Percentiles rank a stretch among this genome's conserved stretches.
Conservation (phyloP, 2,797 vertebrate genomes). For the Balearica regulorum region DNA sequence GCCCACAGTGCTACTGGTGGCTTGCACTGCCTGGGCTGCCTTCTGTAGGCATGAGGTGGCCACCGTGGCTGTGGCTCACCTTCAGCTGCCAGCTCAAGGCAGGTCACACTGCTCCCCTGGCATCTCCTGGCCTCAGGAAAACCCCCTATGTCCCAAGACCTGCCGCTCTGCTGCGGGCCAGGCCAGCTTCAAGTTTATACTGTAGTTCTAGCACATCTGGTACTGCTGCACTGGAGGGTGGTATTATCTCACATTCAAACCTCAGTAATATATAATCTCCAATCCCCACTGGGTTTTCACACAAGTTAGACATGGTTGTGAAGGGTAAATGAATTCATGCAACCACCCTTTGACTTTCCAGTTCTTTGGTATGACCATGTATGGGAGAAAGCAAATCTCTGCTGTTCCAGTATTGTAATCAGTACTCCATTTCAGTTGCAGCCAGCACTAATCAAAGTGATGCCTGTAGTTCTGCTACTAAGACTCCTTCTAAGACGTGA, state of each 20-base stretch:
- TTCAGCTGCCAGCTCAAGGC: not conserved
- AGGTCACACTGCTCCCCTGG: no score
- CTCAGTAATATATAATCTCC: not conserved
- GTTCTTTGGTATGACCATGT: not conserved
- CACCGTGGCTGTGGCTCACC: no score
- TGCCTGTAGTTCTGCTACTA: not conserved
- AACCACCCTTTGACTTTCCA: not conserved
- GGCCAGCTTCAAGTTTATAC: not conserved
- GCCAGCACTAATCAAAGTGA: not conserved
- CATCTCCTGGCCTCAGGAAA: not conserved
- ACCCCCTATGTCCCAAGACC: rapidly evolving
- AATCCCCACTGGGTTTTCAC: not conserved
- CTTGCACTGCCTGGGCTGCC: no score
- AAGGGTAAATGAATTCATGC: not conserved
- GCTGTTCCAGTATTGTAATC: not conserved
- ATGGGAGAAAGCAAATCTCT: not conserved
- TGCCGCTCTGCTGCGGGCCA: rapidly evolving
- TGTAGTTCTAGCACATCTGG: not conserved
- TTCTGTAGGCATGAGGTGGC: not conserved
- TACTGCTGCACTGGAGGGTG: not conserved
- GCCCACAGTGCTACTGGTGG: not conserved
- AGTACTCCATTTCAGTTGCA: not conserved
- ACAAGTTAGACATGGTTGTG: not conserved
- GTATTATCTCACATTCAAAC: not conserved
- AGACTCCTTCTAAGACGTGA: not conserved